Evolutionary conservation across 2,797 vertebrate species (phyloP).

Genomic region (Hydrocynus forskahlii): DNA sequence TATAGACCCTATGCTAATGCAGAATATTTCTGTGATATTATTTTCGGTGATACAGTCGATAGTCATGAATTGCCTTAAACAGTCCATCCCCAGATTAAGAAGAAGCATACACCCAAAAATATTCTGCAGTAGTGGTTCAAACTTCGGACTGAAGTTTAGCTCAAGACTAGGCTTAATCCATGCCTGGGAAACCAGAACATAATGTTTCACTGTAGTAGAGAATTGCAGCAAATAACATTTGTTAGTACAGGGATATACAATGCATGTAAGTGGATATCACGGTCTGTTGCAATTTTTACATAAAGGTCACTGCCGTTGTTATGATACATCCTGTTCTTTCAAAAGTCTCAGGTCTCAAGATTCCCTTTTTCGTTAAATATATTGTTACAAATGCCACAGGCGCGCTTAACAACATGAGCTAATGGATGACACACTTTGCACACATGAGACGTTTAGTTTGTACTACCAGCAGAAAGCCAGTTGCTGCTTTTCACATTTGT

Average conservation of each 20-base stretch:
- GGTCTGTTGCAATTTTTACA: neutral
- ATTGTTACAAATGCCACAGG: conserved; percentile 12
- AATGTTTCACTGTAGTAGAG: neutral
- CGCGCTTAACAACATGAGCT: neutral
- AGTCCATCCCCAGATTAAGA: neutral
- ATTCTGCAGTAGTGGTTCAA: neutral
- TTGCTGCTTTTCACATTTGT: neutral
- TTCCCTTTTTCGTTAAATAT: neutral
- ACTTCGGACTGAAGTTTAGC: neutral
- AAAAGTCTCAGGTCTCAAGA: neutral
- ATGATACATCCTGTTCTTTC: neutral
- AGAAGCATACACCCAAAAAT: neutral
- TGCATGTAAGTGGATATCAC: neutral
- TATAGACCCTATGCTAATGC: neutral
- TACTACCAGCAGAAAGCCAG: neutral
- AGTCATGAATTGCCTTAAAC: neutral
- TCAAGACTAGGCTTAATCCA: neutral
- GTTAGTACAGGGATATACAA: neutral
- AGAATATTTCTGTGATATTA: no score
- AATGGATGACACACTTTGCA: neutral
- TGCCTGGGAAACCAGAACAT: neutral
- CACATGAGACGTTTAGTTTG: neutral
- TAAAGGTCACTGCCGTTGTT: neutral
- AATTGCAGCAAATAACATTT: neutral
- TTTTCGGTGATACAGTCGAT: neutral